Conservation (phyloP, 2,797 vertebrate species). For the Peromyscus eremicus region DNA sequence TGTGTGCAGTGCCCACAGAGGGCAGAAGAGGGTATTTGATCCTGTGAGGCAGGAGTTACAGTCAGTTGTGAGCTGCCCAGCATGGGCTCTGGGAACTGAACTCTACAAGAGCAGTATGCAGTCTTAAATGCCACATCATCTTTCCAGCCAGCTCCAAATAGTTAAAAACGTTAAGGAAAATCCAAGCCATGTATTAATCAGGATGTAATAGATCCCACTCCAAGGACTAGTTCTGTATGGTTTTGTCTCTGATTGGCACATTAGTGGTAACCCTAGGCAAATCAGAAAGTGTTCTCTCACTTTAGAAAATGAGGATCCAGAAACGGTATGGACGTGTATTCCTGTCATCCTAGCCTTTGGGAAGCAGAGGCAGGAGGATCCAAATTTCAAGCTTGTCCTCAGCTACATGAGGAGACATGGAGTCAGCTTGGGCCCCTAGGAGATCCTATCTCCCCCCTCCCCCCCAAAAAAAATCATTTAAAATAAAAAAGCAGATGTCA, state of each 20-base stretch:
- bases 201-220: not conserved
- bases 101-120: not conserved
- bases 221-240: not conserved
- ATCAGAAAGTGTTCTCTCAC: conserved; percentile 39
- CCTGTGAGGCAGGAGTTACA: not conserved
- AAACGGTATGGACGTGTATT: not conserved
- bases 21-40: not conserved
- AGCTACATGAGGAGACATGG: not conserved
- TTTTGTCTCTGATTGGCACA: not conserved
- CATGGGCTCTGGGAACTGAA: not conserved
- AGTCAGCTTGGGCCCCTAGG: not conserved
- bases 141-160: not conserved
- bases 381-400: not conserved
- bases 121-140: not conserved
- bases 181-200: not conserved
- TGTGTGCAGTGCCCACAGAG: not conserved
- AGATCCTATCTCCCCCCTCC: not conserved
- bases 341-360: too few relatives aligned
- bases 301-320: not conserved
- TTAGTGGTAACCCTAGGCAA: not conserved
- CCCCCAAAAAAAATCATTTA: not conserved
- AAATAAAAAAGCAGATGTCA: conserved; percentile 10
- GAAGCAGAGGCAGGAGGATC: not conserved
- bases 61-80: not conserved
- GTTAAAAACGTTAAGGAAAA: not conserved